phyloP scores from a whole-genome alignment of 2,888 invertebrate genomes.

The Spicauda simplicius region DNA sequence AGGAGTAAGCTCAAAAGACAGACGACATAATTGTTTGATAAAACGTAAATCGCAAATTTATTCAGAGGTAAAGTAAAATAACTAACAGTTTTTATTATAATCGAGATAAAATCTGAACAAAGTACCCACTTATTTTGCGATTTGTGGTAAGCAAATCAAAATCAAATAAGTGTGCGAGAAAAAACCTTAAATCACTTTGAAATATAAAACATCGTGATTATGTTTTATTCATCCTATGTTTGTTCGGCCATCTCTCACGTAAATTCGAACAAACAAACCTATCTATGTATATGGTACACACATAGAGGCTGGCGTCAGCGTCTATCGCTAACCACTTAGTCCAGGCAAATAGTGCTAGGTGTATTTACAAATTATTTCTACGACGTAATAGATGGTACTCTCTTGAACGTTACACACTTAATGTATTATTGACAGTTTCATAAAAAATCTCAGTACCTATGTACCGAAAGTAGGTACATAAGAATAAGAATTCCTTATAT shows the following conservation, averaged over 20 bases:
- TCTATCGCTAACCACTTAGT: conserved; percentile 41
- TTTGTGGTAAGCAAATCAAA: conserved; percentile 2
- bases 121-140: neutral
- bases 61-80: neutral
- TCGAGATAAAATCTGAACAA: neutral
- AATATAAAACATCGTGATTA: neutral
- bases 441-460: conserved; percentile 8
- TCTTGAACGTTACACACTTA: conserved; percentile 12
- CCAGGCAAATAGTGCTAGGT: conserved; percentile 44
- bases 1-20: neutral
- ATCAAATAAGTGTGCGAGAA: neutral
- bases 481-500: neutral
- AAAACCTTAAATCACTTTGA: neutral
- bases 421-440: conserved; percentile 12
- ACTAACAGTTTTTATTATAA: neutral
- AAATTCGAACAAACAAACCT: conserved; percentile 13
- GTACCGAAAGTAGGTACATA: neutral
- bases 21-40: neutral
- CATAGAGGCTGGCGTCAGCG: conserved; percentile 39
- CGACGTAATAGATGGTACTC: conserved; percentile 39
- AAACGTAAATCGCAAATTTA: neutral
- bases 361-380: conserved; percentile 49
- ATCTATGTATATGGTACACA: conserved; percentile 2
- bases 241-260: conserved; percentile 2
- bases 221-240: conserved; percentile 2